Percentiles rank a stretch among this genome's conserved stretches.
phyloP scores from a whole-genome alignment of 2,888 invertebrate species.

The Graphium colonna region DNA sequence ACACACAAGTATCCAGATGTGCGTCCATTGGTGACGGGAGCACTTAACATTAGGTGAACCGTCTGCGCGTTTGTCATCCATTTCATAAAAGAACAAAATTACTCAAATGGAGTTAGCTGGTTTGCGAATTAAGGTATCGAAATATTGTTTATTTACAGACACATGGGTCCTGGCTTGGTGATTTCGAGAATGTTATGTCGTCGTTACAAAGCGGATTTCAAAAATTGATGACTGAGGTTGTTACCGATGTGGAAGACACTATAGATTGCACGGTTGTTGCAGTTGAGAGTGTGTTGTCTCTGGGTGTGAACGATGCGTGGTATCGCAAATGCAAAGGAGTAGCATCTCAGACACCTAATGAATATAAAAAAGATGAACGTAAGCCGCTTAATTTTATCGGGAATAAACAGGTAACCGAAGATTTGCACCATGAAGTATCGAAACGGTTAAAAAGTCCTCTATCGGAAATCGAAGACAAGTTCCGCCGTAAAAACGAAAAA shows the following conservation, averaged over 20 bases:
- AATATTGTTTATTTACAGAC: conserved; percentile 56
- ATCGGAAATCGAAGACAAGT: too few species aligned
- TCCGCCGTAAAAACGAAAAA: not conserved
- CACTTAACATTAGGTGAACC: too few species aligned
- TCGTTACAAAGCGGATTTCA: conserved; percentile 53
- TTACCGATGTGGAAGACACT: conserved; percentile 55
- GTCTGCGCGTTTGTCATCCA: too few species aligned
- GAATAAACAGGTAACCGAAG: not conserved
- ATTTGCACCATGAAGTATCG: not conserved
- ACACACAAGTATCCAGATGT: too few species aligned
- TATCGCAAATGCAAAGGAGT: conserved; percentile 8
- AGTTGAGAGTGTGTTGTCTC: conserved; percentile 43
- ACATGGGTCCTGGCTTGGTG: conserved; percentile 50
- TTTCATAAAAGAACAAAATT: too few species aligned
- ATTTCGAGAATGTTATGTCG: conserved; percentile 46
- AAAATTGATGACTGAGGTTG: conserved; percentile 55
- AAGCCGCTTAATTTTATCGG: not conserved
- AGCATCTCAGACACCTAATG: not conserved
- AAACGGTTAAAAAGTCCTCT: not conserved
- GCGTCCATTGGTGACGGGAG: too few species aligned
- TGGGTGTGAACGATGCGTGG: not conserved
- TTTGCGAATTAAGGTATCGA: too few species aligned
- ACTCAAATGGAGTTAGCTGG: too few species aligned
- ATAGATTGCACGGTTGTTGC: conserved; percentile 61
- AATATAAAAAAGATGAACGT: not conserved